phyloP scores from a whole-genome alignment of 2,888 invertebrate genomes.

The Heteromyza rotundicornis region DNA sequence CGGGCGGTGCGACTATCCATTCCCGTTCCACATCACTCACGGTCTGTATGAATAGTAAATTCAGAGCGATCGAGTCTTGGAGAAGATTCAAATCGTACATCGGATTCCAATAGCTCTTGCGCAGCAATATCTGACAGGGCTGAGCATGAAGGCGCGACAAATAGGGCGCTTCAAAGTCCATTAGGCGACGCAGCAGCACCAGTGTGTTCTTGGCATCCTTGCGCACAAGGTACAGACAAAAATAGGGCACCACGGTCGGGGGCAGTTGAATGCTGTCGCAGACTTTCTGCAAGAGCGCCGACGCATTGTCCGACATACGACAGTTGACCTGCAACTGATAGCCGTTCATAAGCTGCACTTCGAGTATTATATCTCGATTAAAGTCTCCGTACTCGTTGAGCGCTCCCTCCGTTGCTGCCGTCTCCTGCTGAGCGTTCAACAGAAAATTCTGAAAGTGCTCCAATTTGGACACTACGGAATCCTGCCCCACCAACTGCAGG shows the following conservation, averaged over 20 bases:
- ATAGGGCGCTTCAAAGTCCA: slow-evolving; percentile 97
- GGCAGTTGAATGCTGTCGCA: slow-evolving; percentile 82
- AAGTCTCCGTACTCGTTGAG: slow-evolving; percentile 32
- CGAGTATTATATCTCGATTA: slow-evolving; percentile 38
- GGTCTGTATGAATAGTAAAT: slow-evolving; percentile 87
- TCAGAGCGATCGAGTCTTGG: slow-evolving; percentile 80
- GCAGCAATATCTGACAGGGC: slow-evolving; percentile 80
- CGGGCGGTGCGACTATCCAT: slow-evolving; percentile 80
- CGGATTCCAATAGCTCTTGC: slow-evolving; percentile 93
- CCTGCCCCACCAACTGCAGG: slow-evolving; percentile 91
- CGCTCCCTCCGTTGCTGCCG: slow-evolving; percentile 65
- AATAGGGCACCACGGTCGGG: slow-evolving; percentile 82
- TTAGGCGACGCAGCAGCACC: slow-evolving; percentile 83
- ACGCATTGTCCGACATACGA: slow-evolving; percentile 83
- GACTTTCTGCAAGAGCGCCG: slow-evolving; percentile 80
- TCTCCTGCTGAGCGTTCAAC: slow-evolving; percentile 91
- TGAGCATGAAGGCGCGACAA: slow-evolving; percentile 82
- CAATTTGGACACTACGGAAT: slow-evolving; percentile 77
- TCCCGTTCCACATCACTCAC: slow-evolving; percentile 85
- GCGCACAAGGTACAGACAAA: slow-evolving; percentile 86
- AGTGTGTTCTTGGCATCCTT: slow-evolving; percentile 74
- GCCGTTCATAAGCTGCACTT: slow-evolving; percentile 67
- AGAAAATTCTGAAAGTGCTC: slow-evolving; percentile 86
- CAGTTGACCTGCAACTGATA: slow-evolving; percentile 82
- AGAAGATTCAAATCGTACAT: slow-evolving; percentile 83